A percentile compares a stretch with the other conserved stretches of the same genome.
phyloP scores from a whole-genome alignment of 2,888 invertebrate species.

The Drosophila borealis region DNA sequence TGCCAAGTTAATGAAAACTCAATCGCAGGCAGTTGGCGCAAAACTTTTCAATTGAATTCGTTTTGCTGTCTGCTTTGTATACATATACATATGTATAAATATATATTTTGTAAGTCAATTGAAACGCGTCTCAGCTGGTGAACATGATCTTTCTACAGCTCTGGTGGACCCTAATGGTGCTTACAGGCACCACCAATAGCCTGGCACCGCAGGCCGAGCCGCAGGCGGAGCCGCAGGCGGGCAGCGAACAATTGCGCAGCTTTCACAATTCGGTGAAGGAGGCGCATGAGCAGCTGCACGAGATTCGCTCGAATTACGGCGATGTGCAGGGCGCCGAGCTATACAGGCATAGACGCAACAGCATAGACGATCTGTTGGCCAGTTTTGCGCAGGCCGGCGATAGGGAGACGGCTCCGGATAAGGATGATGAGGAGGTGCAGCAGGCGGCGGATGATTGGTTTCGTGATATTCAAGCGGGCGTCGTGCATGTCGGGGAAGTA shows the following conservation, averaged over 20 bases:
- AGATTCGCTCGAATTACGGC: conserved; percentile 36
- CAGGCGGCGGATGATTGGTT: conserved; percentile 71
- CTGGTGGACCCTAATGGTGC: conserved; percentile 69
- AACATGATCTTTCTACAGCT: conserved; percentile 59
- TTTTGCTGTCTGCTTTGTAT: background rate
- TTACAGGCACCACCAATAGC: conserved; percentile 27
- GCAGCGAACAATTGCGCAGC: conserved; percentile 48
- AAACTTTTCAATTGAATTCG: conserved; percentile 48
- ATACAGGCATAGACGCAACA: conserved; percentile 59
- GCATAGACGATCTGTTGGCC: conserved; percentile 70
- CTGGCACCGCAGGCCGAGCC: background rate
- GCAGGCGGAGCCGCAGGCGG: background rate
- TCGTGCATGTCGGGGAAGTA: background rate
- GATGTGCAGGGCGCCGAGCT: conserved; percentile 28
- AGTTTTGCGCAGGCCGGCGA: conserved; percentile 50
- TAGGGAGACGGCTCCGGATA: conserved; percentile 5
- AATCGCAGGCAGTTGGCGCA: conserved; percentile 38
- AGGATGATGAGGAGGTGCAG: conserved; percentile 41
- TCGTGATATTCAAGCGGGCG: conserved; percentile 46
- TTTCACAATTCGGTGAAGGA: conserved; percentile 66
- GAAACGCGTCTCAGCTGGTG: conserved; percentile 1
- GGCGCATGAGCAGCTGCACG: conserved; percentile 52
- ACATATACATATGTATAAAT: conserved; percentile 11
- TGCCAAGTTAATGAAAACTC: conserved; percentile 56
- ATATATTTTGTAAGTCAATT: conserved; percentile 30